Conservation (phyloP, 2,797 vertebrate species). For the Dromococcyx pavoninus region DNA sequence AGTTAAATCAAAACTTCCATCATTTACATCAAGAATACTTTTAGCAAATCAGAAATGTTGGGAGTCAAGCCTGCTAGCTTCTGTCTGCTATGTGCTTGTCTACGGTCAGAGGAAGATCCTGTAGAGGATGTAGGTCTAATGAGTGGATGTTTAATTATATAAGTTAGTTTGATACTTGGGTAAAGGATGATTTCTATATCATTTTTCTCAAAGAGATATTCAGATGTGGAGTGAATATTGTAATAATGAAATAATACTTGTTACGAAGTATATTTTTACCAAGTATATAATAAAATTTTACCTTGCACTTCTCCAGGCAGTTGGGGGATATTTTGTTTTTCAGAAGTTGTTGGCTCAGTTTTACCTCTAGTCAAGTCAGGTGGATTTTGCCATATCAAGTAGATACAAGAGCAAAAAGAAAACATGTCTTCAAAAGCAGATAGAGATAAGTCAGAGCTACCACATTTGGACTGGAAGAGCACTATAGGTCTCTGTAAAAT, state of each 20-base stretch:
- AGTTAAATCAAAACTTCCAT: not conserved
- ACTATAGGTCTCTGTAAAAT: not conserved
- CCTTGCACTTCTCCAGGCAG: not conserved
- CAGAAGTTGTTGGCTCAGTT: not conserved
- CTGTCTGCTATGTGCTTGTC: not conserved
- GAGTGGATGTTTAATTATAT: not conserved
- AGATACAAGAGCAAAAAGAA: not conserved
- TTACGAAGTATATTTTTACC: not conserved
- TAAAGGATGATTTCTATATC: not conserved
- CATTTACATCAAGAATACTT: not conserved
- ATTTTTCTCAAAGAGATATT: not conserved
- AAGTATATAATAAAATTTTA: no score
- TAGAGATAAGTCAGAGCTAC: not conserved
- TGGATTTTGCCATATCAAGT: not conserved
- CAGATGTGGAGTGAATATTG: not conserved
- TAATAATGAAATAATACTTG: not conserved
- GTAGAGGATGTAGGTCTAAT: not conserved
- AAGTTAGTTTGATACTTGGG: not conserved
- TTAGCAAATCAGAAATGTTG: not conserved
- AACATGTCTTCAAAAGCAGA: not conserved
- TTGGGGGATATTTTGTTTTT: not conserved
- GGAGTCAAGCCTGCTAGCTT: not conserved
- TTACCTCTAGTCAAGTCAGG: not conserved
- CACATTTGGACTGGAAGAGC: not conserved
- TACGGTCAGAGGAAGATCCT: not conserved